Evolutionary conservation across 2,888 invertebrate species (phyloP), one percentile per base, ranked within the genome.

Genomic region (Tolmerus cingulatus): DNA sequence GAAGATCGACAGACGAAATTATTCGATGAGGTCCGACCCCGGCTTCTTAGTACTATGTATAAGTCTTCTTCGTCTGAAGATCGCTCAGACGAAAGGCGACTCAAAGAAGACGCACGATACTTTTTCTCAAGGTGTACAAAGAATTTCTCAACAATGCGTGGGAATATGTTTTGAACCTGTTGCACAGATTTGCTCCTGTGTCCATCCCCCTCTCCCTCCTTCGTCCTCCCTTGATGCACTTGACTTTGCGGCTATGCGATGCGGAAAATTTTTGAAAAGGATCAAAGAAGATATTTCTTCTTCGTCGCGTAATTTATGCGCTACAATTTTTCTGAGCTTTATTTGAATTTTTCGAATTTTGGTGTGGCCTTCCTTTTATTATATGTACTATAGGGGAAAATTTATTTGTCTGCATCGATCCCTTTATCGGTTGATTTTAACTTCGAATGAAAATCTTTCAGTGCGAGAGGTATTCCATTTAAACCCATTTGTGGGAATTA

Each of bases 91-190:
- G 85, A 74, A 74, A 85, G 43, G 51, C 16, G 74, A 40, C 37
- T 66, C 66, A 74, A 85, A 85, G 85, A 74, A 37, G 85, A 85
- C 43, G 46, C 46, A 74, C 84, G 74, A 85, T 23, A 37, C 46
- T 82, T 82, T 27, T 66, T 82, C 57, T 78, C 55, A 78, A 77
- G 82, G 87, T 76, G 79, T 43, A 77, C 74, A 82, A 88, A 88
- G 87, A 87, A 88, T 46, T 87, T 86, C 87, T 86, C 78, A 85
- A 79, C 76, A 87, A 87, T 88, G 88, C 87, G 88, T 88, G 88
- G 88, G 88, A 88, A 88, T 87, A 86, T 78, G 34, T 85, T 86
- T 86, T 88, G 87, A 87, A 88, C 88, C 87, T 88, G 88, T 88
- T 88, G 84, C 87, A 87, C 87, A 82, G 86, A 57, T 57, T 57